These are phyloP conservation scores for Zaprionus tsacasi DNA, from an alignment of 1,140 invertebrate genomes.

Conservation along the genomic window DNA sequence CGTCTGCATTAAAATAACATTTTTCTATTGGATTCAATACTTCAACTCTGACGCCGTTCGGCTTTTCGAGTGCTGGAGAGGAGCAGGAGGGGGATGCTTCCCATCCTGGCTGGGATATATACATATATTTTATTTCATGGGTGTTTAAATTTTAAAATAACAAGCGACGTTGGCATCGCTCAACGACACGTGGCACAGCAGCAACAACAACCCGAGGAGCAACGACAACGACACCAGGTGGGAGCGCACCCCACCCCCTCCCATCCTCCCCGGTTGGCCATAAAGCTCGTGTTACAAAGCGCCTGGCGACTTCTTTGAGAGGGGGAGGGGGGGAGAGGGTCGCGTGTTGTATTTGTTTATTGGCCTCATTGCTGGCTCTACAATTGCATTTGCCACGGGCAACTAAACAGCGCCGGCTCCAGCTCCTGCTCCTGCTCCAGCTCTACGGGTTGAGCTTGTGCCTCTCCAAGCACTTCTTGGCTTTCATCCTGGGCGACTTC, in stretches of 20 bases:
- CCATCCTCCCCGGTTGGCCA: slow-evolving; percentile 27
- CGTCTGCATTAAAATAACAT: slow-evolving; percentile 78
- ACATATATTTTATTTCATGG: slow-evolving; percentile 79
- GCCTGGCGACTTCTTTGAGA: slow-evolving; percentile 37
- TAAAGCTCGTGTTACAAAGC: slow-evolving; percentile 47
- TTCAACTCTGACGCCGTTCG: slow-evolving; percentile 44
- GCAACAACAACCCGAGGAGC: slow-evolving; percentile 6
- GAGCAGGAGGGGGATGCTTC: background rate
- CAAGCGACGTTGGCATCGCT: slow-evolving; percentile 63
- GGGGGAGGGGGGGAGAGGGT: background rate
- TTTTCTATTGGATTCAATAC: slow-evolving; percentile 79
- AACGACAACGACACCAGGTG: slow-evolving; percentile 43
- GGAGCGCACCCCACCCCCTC: slow-evolving; percentile 33
- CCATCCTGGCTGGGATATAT: slow-evolving; percentile 9
- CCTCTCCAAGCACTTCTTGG: slow-evolving; percentile 62
- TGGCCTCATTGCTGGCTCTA: slow-evolving; percentile 72
- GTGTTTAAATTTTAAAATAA: slow-evolving; percentile 83
- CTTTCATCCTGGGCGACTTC: slow-evolving; percentile 72
- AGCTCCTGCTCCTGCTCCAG: background rate
- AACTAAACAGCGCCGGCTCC: slow-evolving; percentile 50
- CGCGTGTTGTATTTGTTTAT: slow-evolving; percentile 75
- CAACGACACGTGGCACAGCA: slow-evolving; percentile 67
- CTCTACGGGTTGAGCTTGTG: no score
- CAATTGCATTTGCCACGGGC: slow-evolving; percentile 80
- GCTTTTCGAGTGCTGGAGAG: slow-evolving; percentile 1